Conservation (phyloP, 2,888 invertebrate genomes). For the Philopedon plagiatum region DNA sequence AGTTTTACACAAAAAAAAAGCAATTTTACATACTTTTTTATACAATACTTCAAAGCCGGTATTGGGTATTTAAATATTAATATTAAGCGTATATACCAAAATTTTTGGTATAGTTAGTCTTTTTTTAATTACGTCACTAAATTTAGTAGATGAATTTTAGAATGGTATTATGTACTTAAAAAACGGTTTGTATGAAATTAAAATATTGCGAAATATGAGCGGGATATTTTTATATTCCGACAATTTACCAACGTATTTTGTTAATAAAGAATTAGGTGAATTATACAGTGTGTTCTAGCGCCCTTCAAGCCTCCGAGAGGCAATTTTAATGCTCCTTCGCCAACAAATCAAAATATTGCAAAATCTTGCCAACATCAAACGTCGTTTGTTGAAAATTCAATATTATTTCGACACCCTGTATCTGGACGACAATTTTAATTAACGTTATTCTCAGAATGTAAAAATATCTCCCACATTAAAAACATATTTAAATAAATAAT, state of each 20-base stretch:
- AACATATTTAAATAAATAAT: too few relatives aligned
- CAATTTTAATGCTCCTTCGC: too few relatives aligned
- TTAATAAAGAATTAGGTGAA: too few relatives aligned
- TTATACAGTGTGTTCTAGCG: too few relatives aligned
- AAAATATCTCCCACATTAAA: too few relatives aligned
- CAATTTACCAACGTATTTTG: neutral
- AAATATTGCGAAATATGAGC: neutral
- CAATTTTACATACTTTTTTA: constrained; percentile 36
- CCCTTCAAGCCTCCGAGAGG: too few relatives aligned
- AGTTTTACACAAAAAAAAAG: constrained; percentile 14
- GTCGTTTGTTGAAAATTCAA: too few relatives aligned
- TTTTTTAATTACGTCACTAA: constrained; percentile 54
- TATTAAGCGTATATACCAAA: constrained; percentile 61
- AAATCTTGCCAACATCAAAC: too few relatives aligned
- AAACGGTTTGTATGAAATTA: neutral
- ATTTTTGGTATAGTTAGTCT: constrained; percentile 60
- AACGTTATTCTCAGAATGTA: too few relatives aligned
- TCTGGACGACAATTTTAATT: too few relatives aligned
- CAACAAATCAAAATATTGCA: too few relatives aligned
- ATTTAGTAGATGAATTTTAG: constrained; percentile 42
- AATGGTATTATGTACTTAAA: constrained; percentile 22
- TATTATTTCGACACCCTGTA: too few relatives aligned
- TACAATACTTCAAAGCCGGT: constrained; percentile 52
- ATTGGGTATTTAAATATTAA: constrained; percentile 55
- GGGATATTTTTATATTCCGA: neutral